Conservation (phyloP, 2,113 vertebrate species). For the Urocolius indicus region DNA sequence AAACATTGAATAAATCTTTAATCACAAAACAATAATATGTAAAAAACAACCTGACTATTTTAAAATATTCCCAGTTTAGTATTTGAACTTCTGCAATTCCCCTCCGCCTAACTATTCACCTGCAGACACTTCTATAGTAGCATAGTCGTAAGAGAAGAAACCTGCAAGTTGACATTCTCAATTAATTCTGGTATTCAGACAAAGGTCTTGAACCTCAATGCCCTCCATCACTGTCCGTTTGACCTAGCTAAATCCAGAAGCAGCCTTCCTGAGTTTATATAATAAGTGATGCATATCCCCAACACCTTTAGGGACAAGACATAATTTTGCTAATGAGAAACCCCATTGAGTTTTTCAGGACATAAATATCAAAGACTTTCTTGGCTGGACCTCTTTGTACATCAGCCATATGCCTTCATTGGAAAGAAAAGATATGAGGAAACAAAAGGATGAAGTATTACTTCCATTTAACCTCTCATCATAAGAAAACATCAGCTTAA, state of each 20-base stretch:
- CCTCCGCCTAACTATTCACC: accelerated
- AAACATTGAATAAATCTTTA: background rate
- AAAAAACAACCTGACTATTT: background rate
- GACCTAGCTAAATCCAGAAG: background rate
- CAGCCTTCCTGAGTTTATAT: background rate
- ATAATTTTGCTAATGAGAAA: background rate
- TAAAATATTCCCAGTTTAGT: background rate
- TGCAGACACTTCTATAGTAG: background rate
- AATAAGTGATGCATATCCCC: accelerated
- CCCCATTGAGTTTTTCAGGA: background rate
- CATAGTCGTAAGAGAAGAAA: background rate
- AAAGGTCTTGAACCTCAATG: background rate
- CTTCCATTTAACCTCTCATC: background rate
- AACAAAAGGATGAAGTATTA: background rate
- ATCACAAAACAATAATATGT: background rate
- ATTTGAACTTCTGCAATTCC: background rate
- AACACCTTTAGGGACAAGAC: background rate
- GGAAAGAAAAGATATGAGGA: background rate
- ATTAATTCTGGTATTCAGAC: background rate
- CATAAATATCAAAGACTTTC: background rate
- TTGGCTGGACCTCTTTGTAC: background rate
- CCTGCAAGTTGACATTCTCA: background rate
- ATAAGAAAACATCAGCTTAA: background rate
- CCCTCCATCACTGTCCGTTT: background rate
- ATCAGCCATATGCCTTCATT: background rate